These are phyloP conservation scores for Centrocercus urophasianus DNA, from an alignment of 2,113 vertebrate species.

Conservation along the genomic window DNA sequence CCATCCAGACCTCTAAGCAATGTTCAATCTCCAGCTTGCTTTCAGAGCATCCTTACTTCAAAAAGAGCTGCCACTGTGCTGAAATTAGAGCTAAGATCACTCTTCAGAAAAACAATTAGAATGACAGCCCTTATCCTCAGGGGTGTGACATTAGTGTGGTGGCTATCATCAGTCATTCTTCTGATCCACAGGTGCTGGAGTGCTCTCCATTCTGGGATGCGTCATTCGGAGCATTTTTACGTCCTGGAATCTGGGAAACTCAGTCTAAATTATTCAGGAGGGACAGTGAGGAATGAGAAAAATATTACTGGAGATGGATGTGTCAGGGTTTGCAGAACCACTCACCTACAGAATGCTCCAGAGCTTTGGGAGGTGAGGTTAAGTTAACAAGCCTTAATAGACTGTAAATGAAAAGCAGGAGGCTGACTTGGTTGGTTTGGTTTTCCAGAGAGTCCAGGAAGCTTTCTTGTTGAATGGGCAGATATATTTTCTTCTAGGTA, in stretches of 20 bases:
- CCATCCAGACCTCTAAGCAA: neutral
- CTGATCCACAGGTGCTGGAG: neutral
- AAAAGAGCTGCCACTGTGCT: neutral
- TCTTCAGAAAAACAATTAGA: slow-evolving; percentile 49
- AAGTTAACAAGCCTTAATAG: neutral
- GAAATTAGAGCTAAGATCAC: slow-evolving; percentile 39
- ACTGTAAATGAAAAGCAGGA: neutral
- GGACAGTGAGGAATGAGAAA: neutral
- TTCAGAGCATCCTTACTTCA: neutral
- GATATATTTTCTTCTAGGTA: neutral
- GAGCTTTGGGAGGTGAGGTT: neutral
- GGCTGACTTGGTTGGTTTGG: neutral
- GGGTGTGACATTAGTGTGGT: neutral
- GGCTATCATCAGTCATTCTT: slow-evolving; percentile 44
- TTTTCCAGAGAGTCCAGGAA: neutral
- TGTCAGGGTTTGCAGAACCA: neutral
- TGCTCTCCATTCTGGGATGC: neutral
- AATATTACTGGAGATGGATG: neutral
- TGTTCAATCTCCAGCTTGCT: neutral
- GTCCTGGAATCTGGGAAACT: neutral
- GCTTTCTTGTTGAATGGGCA: neutral
- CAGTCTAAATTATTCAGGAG: neutral
- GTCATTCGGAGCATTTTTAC: neutral
- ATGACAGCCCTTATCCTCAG: neutral
- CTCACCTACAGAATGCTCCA: neutral